Conservation (phyloP, 2,888 invertebrate genomes). For the Biston betularia region DNA sequence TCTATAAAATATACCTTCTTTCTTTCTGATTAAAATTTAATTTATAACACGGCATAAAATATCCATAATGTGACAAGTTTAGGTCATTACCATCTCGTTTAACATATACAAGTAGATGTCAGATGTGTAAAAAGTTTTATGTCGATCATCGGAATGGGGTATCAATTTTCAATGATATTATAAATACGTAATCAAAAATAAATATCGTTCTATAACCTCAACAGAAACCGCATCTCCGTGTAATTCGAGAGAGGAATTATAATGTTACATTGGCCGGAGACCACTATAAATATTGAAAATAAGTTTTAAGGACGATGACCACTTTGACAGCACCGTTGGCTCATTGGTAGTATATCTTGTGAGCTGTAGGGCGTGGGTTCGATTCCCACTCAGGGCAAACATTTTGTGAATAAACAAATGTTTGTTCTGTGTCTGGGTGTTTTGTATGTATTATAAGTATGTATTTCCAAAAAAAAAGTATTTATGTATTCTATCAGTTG, state of each 20-base stretch:
- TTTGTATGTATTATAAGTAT: too few species aligned
- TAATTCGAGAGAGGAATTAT: constrained; percentile 52
- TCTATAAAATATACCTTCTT: not conserved
- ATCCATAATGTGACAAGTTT: constrained; percentile 35
- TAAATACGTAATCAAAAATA: constrained; percentile 66
- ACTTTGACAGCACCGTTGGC: too few species aligned
- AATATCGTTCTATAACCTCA: constrained; percentile 51
- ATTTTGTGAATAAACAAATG: too few species aligned
- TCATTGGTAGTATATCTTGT: not conserved
- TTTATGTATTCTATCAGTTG: too few species aligned
- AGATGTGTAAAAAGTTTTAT: constrained; percentile 32
- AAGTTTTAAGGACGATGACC: constrained; percentile 9
- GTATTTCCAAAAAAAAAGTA: too few species aligned
- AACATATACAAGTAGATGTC: constrained; percentile 23
- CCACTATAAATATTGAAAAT: constrained; percentile 29
- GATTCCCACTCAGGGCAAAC: too few species aligned
- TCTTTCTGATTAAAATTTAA: not conserved
- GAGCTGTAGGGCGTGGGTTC: too few species aligned
- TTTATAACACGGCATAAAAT: constrained; percentile 38
- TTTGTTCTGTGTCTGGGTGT: too few species aligned
- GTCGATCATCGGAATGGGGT: constrained; percentile 40
- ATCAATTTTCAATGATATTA: constrained; percentile 61
- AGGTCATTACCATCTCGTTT: constrained; percentile 31
- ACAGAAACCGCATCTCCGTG: constrained; percentile 54
- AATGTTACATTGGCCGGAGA: constrained; percentile 32